Evolutionary conservation across 2,888 invertebrate species (phyloP), one percentile per base, ranked within the genome.

Genomic region (Oligia latruncula): DNA sequence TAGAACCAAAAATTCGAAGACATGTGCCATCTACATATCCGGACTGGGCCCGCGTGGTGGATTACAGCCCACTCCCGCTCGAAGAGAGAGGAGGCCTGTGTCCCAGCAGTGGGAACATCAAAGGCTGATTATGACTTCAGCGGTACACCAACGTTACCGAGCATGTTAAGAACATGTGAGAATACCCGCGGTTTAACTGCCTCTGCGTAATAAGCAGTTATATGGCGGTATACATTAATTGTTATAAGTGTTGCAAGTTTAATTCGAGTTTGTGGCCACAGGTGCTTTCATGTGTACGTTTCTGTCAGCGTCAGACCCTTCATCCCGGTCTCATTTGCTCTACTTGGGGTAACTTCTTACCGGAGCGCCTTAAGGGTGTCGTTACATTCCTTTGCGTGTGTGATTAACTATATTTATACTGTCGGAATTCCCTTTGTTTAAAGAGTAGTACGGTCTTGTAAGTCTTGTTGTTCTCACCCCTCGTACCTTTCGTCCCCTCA

Each of bases 351-450:
- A 90, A 89, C 91, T 88, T 88, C 88, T 82, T 81, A 83, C 71
- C 65, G 74, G 82, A 78, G 82, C 76, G 62, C 81, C 82, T 85
- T 87, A 81, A 90, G 83, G 86, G 84, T 89, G 87, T 90, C 90
- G 85, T 90, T 86, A 89, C 90, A 90, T 90, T 90, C 88, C 88
- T 77, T 81, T 84, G 87, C 84, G 89, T 88, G 83, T 88, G 91
- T 92, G 91, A 94, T 94, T 93, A 93, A 92, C 91, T 91, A 90
- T 92, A 89, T 93, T 90, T 92, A 91, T 92, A 90, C 90, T 87
- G 88, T 90, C 90, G 91, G 90, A 91, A 93, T 93, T 95, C 91
- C 93, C 92, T 95, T 95, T 95, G 94, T 94, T 93, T 92, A 87
- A 90, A 85, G 91, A 89, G 90, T 90, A 90, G 90, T 71, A 35